Percentiles rank a stretch among this genome's conserved stretches.
phyloP scores from a whole-genome alignment of 1,140 invertebrate genomes.

The Drosophila miranda region DNA sequence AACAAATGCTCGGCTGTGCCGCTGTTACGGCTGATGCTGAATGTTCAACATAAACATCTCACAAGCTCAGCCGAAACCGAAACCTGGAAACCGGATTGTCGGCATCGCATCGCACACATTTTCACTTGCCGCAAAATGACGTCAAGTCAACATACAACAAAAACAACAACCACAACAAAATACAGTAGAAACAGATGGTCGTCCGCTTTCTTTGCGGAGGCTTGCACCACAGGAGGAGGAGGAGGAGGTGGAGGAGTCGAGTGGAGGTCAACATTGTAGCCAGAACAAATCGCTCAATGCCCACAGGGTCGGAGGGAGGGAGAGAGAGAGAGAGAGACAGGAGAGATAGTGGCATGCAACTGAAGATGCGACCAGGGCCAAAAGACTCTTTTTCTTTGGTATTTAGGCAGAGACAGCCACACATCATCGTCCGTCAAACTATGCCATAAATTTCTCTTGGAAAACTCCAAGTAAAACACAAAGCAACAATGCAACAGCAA shows the following conservation, averaged over 20 bases:
- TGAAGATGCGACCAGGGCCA: background rate
- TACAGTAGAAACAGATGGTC: conserved; percentile 57
- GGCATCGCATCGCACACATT: conserved; percentile 63
- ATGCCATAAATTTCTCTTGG: conserved; percentile 73
- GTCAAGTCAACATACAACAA: conserved; percentile 69
- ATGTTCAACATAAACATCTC: conserved; percentile 72
- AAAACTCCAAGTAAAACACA: conserved; percentile 54
- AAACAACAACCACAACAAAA: conserved; percentile 9
- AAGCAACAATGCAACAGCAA: conserved; percentile 25
- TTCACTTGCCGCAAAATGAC: conserved; percentile 79
- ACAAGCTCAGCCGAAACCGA: conserved; percentile 44
- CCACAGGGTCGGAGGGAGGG: too few relatives aligned
- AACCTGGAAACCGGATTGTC: conserved; percentile 64
- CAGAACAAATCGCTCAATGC: conserved; percentile 49
- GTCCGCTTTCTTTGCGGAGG: conserved; percentile 44
- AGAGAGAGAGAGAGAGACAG: too few relatives aligned
- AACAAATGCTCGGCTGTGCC: conserved; percentile 58
- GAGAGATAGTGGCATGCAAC: too few relatives aligned
- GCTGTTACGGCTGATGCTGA: conserved; percentile 54
- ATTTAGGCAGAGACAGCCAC: conserved; percentile 44
- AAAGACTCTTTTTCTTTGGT: conserved; percentile 27
- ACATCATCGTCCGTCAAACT: conserved; percentile 45
- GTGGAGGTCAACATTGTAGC: conserved; percentile 29
- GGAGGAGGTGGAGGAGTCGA: conserved; percentile 7
- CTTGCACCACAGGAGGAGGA: conserved; percentile 5